phyloP scores from a whole-genome alignment of 2,888 invertebrate species.

The Thumatha senex region DNA sequence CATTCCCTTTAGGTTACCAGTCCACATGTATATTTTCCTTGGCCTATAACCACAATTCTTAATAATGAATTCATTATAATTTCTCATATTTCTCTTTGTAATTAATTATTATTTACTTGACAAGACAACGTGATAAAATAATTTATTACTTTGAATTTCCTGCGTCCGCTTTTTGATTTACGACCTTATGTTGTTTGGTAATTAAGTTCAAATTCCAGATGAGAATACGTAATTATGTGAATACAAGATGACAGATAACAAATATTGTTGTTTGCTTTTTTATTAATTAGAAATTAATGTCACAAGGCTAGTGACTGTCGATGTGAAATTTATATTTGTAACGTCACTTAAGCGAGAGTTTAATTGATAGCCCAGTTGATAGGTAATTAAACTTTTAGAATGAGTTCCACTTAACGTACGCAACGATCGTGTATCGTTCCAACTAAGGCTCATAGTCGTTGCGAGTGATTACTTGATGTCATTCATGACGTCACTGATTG shows the following conservation, averaged over 20 bases:
- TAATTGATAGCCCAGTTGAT: too few relatives aligned
- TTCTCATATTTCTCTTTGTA: background rate
- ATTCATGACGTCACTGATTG: too few relatives aligned
- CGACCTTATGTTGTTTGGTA: constrained; percentile 11
- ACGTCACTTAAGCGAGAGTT: too few relatives aligned
- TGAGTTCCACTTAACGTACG: too few relatives aligned
- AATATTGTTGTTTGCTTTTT: background rate
- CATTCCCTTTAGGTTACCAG: too few relatives aligned
- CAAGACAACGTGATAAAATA: constrained; percentile 8
- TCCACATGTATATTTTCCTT: background rate
- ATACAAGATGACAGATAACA: constrained; percentile 5
- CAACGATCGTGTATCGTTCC: too few relatives aligned
- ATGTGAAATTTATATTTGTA: background rate
- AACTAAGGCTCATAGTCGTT: too few relatives aligned
- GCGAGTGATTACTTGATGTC: too few relatives aligned
- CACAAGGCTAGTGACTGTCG: background rate
- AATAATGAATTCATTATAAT: background rate
- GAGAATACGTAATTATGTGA: constrained; percentile 5
- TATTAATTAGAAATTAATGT: background rate
- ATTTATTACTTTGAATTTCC: constrained; percentile 12
- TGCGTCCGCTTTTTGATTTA: constrained; percentile 20
- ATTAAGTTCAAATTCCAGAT: constrained; percentile 34
- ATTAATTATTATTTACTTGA: constrained; percentile 1
- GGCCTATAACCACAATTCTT: constrained; percentile 1
- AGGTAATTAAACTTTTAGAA: too few relatives aligned